Evolutionary conservation across 2,888 invertebrate genomes (phyloP), one percentile per base, ranked within the genome.

Genomic region (Galerucella pusilla): DNA sequence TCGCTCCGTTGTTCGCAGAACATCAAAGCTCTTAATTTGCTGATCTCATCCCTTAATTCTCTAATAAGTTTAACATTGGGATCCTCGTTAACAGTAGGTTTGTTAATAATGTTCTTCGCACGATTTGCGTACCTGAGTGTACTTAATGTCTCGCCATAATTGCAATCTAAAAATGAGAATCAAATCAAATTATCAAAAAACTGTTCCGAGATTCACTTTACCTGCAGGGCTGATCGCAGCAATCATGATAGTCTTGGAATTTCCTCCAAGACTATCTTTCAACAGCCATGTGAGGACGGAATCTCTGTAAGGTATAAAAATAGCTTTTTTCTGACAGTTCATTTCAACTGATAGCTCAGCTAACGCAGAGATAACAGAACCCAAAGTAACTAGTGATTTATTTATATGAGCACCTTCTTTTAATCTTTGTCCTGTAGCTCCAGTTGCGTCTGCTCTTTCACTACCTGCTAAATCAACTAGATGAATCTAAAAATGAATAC

Each of bases 371-470:
- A 96, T 96, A 82, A 96, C 96, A 80, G 94, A 94, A 76, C 96
- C 96, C 71, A 96, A 89, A 25, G 96, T 96, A 35, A 96, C 96
- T 72, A 96, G 88, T 0, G 96, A 96, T 88, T 96, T 96, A 88
- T 96, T 96, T 84, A 96, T 96, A 87, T 96, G 96, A 28, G 95
- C 96, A 72, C 96, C 96, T 88, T 96, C 96, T 87, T 95, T 96
- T 79, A 97, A 88, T 28, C 97, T 90, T 87, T 96, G 94, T 0
- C 97, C 97, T 10, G 96, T 96, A 20, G 97, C 96, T 59, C 96
- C 97, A 0, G 96, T 95, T 14, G 96, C 93, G 88, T 96, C 95
- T 0, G 96, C 96, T 61, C 96, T 90, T 87, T 96, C 96, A 85
- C 96, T 96, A 86, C 96, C 96, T 72, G 96, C 96, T 85, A 96